Percentiles rank a stretch among this genome's conserved stretches.
These are phyloP conservation scores for Buceros bicornis DNA, from an alignment of 2,797 vertebrate species.

Conservation along the genomic window DNA sequence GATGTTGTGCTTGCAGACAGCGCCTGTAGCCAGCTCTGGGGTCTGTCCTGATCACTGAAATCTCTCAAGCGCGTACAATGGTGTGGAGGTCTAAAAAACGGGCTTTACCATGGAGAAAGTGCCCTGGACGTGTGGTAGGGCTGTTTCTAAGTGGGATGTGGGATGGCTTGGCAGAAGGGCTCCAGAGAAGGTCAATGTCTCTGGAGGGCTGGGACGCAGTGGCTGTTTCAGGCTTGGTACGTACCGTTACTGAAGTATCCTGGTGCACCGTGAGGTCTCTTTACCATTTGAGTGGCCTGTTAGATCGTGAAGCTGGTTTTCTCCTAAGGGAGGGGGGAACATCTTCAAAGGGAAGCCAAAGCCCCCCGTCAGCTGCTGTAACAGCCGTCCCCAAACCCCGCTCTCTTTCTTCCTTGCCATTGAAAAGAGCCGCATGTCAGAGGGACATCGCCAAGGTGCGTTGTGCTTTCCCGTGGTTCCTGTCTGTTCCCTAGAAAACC, in stretches of 20 bases:
- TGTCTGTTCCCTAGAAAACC: not conserved
- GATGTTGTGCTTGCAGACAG: not conserved
- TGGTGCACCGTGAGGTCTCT: not conserved
- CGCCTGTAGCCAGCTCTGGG: not conserved
- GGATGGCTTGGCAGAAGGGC: not conserved
- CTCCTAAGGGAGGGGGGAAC: not conserved
- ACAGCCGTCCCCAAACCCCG: not conserved
- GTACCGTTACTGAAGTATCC: not conserved
- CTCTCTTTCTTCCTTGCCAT: not conserved
- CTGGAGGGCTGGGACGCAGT: fast-evolving
- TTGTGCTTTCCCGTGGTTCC: not conserved
- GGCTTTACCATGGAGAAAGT: not conserved
- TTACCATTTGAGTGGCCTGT: not conserved
- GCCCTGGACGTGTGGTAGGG: not conserved
- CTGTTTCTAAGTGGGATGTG: not conserved
- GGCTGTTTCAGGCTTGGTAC: not conserved
- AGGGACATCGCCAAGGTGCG: not conserved
- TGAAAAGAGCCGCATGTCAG: not conserved
- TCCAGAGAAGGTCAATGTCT: not conserved
- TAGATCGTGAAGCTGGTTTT: not conserved
- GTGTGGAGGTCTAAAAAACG: not conserved
- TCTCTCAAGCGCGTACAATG: not conserved
- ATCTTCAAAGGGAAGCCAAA: not conserved
- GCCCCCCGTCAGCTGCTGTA: not conserved
- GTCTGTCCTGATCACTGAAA: not conserved